Percentiles rank a stretch among this genome's conserved stretches.
These are phyloP conservation scores for Ornithoptera alexandrae DNA, from an alignment of 2,888 invertebrate species.

Conservation along the genomic window DNA sequence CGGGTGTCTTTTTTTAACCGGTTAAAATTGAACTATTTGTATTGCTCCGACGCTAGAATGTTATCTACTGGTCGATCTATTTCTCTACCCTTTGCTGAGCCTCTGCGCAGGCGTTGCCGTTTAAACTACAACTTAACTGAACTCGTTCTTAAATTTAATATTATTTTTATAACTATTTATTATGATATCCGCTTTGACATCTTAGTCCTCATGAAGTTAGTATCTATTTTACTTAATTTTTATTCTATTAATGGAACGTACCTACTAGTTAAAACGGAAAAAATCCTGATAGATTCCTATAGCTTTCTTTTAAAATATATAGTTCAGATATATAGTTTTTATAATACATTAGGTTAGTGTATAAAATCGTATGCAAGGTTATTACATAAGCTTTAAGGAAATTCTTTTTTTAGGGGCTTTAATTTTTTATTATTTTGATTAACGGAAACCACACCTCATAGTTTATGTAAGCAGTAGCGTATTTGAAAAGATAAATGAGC, in stretches of 20 bases:
- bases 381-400: not conserved
- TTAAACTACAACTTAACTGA: constrained; percentile 41
- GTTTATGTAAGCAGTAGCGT: constrained; percentile 76
- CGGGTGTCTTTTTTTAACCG: constrained; percentile 58
- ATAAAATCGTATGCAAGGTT: not conserved
- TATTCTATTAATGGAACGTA: too few species aligned
- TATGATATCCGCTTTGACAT: too few species aligned
- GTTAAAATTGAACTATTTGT: constrained; percentile 71
- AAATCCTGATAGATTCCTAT: too few species aligned
- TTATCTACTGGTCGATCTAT: constrained; percentile 66
- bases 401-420: not conserved
- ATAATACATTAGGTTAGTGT: too few species aligned
- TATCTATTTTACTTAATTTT: too few species aligned
- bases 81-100: constrained; percentile 73
- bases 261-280: too few species aligned
- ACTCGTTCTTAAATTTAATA: too few species aligned
- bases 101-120: constrained; percentile 49
- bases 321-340: too few species aligned
- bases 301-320: too few species aligned
- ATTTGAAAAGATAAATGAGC: constrained; percentile 79
- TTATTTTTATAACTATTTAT: too few species aligned
- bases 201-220: too few species aligned
- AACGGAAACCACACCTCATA: constrained; percentile 73
- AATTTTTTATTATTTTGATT: constrained; percentile 67
- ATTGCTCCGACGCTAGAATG: constrained; percentile 61